These are phyloP conservation scores for Glossophaga mutica DNA, from an alignment of 2,797 vertebrate genomes.

Conservation along the genomic window DNA sequence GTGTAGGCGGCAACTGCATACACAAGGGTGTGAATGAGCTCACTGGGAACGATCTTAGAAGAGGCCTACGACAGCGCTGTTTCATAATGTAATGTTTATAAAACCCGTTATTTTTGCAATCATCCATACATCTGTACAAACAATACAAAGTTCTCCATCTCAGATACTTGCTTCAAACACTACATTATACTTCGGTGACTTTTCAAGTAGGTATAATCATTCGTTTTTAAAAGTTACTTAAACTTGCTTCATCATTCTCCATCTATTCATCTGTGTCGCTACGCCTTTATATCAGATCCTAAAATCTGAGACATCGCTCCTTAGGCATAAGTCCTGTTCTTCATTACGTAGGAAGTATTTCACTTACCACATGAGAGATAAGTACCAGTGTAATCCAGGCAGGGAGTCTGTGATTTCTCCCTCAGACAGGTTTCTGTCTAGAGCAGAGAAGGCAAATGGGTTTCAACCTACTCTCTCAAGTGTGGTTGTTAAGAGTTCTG, in stretches of 20 bases:
- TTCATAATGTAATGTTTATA: not conserved
- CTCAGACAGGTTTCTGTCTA: not conserved
- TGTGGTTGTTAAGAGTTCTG: not conserved
- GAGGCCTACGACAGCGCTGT: not conserved
- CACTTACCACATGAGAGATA: not conserved
- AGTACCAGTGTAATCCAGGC: not conserved
- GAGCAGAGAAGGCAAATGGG: not conserved
- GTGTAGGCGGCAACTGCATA: not conserved
- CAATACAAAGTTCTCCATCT: not conserved
- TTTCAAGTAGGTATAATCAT: not conserved
- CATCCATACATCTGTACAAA: not conserved
- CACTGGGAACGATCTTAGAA: not conserved
- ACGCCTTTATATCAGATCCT: not conserved
- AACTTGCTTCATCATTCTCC: not conserved
- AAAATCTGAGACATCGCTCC: not conserved
- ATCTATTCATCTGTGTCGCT: not conserved
- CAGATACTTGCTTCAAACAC: not conserved
- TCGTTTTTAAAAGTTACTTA: slow-evolving; percentile 39
- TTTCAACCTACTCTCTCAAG: not conserved
- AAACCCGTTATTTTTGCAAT: not conserved
- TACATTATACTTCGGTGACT: not conserved
- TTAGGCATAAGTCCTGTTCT: not conserved
- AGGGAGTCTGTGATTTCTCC: not conserved
- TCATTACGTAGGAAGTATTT: not conserved
- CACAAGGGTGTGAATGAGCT: not conserved